Evolutionary conservation across 2,113 vertebrate species (phyloP), one percentile per base, ranked within the genome.

Genomic region (Raja brachyura): DNA sequence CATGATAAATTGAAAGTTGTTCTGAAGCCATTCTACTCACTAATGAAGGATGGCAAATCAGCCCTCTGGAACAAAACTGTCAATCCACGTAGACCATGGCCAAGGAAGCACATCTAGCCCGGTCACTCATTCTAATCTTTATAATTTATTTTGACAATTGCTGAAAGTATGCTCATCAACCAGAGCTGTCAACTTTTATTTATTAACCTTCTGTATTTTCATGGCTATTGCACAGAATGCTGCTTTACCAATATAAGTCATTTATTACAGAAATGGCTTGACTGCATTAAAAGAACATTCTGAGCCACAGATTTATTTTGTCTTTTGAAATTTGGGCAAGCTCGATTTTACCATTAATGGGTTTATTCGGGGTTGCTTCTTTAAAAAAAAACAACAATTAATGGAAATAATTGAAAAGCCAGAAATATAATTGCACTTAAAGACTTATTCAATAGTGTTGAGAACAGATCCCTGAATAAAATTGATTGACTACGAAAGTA

Each of bases 111-210:
- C 83, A 92, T 92, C 33, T 28, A 25, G 33, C 73, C 31, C 25
- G 86, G 16, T 73, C 31, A 73, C 90, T 92, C 66, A 11, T 9
- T 92, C 33, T 90, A 70, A 90, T 70, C 31, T 68, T 70, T 73
- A 39, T 92, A 73, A 92, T 73, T 92, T 70, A 92, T 92, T 92
- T 92, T 92, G 90, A 73, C 68, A 92, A 92, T 68, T 28, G 20
- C 54, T 85, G 16, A 85, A 85, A 59, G 22, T 56, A 25, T 85
- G 81, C 33, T 92, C 90, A 92, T 73, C n/a, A 73, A 73, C 66
- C 25, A 92, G 39, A 25, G 20, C 11, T 73, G 90, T 92, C 63
- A 92, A 70, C 9, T 73, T 10, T 25, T 73, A 68, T 90, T 48
- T 25, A 54, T 73, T 48, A 92, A 28, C 0, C 13, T 48, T 92